phyloP scores from a whole-genome alignment of 2,888 invertebrate species.

The Cepaea hortensis region DNA sequence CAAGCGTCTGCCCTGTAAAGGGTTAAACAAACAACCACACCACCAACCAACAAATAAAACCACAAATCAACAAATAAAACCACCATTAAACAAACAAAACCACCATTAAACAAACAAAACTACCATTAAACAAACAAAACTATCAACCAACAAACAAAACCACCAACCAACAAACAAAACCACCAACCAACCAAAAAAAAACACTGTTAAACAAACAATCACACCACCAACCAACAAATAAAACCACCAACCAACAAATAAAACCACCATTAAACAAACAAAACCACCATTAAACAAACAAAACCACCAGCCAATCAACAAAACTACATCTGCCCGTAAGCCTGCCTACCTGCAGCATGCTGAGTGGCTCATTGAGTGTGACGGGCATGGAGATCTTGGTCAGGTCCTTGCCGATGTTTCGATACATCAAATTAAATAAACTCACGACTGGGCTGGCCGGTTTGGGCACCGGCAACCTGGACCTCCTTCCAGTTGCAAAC shows the following conservation, averaged over 20 bases:
- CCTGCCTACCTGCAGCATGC: slow-evolving; percentile 83
- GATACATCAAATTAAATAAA: slow-evolving; percentile 80
- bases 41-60: too few species aligned
- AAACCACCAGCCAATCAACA: neutral
- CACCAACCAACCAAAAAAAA: too few species aligned
- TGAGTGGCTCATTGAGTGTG: slow-evolving; percentile 88
- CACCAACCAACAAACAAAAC: too few species aligned
- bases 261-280: neutral
- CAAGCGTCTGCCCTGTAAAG: too few species aligned
- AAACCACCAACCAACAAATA: neutral
- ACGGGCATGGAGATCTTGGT: slow-evolving; percentile 92
- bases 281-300: neutral
- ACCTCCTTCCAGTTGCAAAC: slow-evolving; percentile 80
- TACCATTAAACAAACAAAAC: too few species aligned
- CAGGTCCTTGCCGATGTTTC: slow-evolving; percentile 90
- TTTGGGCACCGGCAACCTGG: slow-evolving; percentile 83
- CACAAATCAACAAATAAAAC: too few species aligned
- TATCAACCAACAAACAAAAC: too few species aligned
- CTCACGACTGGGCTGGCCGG: slow-evolving; percentile 85
- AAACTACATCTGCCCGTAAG: neutral
- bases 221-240: neutral
- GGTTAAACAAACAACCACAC: neutral
- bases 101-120: too few species aligned
- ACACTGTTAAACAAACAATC: too few species aligned
- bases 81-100: too few species aligned